Conservation (phyloP, 2,888 invertebrate genomes). For the Formica aserva region DNA sequence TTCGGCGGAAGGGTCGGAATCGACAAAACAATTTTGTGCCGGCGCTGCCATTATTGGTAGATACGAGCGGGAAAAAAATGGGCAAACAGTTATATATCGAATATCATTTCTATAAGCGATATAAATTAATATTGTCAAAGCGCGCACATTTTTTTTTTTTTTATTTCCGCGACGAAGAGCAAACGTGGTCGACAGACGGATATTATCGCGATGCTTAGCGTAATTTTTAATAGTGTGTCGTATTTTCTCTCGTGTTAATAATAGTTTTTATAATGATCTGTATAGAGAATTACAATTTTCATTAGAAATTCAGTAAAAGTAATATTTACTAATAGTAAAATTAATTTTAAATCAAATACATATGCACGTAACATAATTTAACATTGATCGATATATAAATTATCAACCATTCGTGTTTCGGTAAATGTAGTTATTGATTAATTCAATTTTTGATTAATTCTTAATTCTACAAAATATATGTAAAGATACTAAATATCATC, state of each 20-base stretch:
- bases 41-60: constrained; percentile 67
- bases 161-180: background rate
- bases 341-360: background rate
- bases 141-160: background rate
- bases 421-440: background rate
- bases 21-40: constrained; percentile 77
- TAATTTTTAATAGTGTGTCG: constrained; percentile 20
- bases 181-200: background rate
- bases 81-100: constrained; percentile 34
- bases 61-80: constrained; percentile 38
- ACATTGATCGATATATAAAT: background rate
- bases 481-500: background rate
- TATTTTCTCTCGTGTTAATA: background rate
- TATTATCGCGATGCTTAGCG: background rate
- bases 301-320: background rate
- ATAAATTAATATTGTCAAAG: constrained; percentile 13
- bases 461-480: constrained; percentile 4
- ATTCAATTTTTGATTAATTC: background rate
- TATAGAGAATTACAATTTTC: background rate
- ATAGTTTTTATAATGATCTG: background rate
- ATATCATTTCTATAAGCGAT: constrained; percentile 16
- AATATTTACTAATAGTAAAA: background rate
- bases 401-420: background rate
- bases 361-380: background rate
- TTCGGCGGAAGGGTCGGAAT: constrained; percentile 72